Base-by-base conservation (phyloP, 37 sponge, comb jelly and placozoan genomes). In the Lycopodina hypogea region DNA sequence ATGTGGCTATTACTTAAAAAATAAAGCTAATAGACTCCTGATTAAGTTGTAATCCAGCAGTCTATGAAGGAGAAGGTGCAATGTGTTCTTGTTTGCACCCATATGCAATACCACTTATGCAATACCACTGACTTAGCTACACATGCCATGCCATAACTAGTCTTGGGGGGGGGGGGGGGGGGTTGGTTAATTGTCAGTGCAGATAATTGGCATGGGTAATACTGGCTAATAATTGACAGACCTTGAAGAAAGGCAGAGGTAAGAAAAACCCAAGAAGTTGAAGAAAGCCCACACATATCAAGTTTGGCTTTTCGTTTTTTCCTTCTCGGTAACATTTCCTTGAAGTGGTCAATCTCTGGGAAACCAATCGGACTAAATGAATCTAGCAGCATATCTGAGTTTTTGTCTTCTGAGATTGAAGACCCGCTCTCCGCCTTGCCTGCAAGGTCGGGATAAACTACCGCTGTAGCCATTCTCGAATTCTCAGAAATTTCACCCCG, bases 201-300 rank as follows among this genome's bases (percentile, higher is more conserved):
- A 45, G 48, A 45, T 45, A 45, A 45, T 12, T 12, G 4, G 9
- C 8, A 12, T 4, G 48, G 48, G 48, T 45, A 45, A 45, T 45
- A 45, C 4, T 71, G 11, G 48, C 35, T 51, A n/a, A 9, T n/a
- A 37, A 4, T 56, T 12, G 17, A 22, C 75, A 9, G 6, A 76
- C 76, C 59, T 76, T 76, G 76, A 14, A 76, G 40, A 12, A 76
- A 41, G 1, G 76, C 59, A 23, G 57, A 41, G n/a, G 57, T 15
- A 29, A 76, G 57, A 39, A 76, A 59, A 41, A 60, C 4, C 76
- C 76, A 76, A 6, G 76, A 76, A 8, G 34, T 24, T 0, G 34
- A 60, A 36, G 61, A 42, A 32, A 76, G 41, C 1, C 61, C 61
- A 36, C 76, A 58, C 4, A 39, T 59, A 7, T 2, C 41, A 21